Evolutionary conservation across 2,888 invertebrate species (phyloP), one percentile per base, ranked within the genome.

Genomic region (Hyposoter didymator): DNA sequence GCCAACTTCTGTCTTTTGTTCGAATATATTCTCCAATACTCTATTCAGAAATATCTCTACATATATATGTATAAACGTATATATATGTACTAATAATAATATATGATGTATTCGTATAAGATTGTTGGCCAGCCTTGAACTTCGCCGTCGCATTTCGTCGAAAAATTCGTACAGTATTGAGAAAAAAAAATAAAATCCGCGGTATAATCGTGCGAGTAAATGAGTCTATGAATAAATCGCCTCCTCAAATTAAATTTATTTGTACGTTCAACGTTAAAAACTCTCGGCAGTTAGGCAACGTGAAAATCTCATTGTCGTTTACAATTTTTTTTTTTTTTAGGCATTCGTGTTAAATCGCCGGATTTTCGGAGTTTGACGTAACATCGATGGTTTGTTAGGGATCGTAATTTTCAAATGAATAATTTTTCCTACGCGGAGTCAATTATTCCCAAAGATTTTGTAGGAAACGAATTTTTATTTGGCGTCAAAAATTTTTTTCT

Each of bases 1-100:
- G 86, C 74, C 82, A 82, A 75, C 82, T 86, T 83, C 81, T 85
- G 80, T 87, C 80, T 87, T 78, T 83, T 85, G 84, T 84, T 52
- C 67, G 74, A 81, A 72, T 74, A 64, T 59, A 35, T 67, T 78
- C 82, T 74, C 78, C 69, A 64, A 76, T 47, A 75, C 79, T 76
- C 79, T 17, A 70, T 72, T 47, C 47, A 47, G 17, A 12, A 22
- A 64, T 17, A 73, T 43, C 32, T 39, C 28, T 32, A 45, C 2
- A 43, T n/a, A 28, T 45, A 28, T 35, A 5, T 22, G 43, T 47
- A 43, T 69, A 55, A 32, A 22, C 43, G n/a, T 14, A 28, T 67
- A 5, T 49, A 22, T 35, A 49, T 49, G 49, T 62, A 70, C 62
- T 35, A 78, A 55, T 43, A 72, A 79, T 64, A 64, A 47, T 72